These are phyloP conservation scores for Anoncus sp. DNA, from an alignment of 2,888 invertebrate genomes.

Conservation along the genomic window DNA sequence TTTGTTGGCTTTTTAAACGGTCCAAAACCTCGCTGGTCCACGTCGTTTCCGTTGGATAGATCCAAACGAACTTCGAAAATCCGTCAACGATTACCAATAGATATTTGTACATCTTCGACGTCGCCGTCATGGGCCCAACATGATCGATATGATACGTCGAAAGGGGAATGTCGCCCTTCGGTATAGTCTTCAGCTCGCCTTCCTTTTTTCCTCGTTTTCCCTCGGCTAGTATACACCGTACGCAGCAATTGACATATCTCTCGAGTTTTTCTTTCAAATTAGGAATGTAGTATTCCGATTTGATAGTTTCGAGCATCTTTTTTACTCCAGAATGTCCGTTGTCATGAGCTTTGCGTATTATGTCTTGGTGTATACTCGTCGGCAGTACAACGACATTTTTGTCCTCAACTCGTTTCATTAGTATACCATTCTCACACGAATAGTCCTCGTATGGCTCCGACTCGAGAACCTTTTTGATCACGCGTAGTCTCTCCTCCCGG, in stretches of 20 bases:
- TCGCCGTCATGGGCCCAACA: slow-evolving; percentile 74
- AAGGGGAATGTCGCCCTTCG: slow-evolving; percentile 73
- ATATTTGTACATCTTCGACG: slow-evolving; percentile 73
- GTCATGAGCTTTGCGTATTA: slow-evolving; percentile 57
- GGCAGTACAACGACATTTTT: slow-evolving; percentile 54
- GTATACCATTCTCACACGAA: slow-evolving; percentile 42
- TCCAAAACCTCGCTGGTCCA: slow-evolving; percentile 65
- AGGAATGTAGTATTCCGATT: slow-evolving; percentile 58
- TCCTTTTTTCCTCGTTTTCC: slow-evolving; percentile 73
- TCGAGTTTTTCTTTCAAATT: slow-evolving; percentile 58
- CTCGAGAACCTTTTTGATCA: slow-evolving; percentile 29
- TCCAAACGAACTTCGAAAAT: slow-evolving; percentile 75
- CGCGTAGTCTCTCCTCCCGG: slow-evolving; percentile 33
- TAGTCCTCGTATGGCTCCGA: slow-evolving; percentile 28
- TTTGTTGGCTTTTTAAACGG: slow-evolving; percentile 48
- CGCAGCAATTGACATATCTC: slow-evolving; percentile 63
- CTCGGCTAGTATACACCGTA: slow-evolving; percentile 71
- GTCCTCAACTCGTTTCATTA: slow-evolving; percentile 45
- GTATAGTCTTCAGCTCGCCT: slow-evolving; percentile 70
- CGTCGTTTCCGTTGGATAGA: slow-evolving; percentile 74
- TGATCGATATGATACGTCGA: slow-evolving; percentile 76
- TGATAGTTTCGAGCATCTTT: slow-evolving; percentile 54
- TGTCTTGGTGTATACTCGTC: slow-evolving; percentile 41
- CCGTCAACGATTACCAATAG: slow-evolving; percentile 74
- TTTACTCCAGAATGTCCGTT: slow-evolving; percentile 55